phyloP scores from a whole-genome alignment of 2,113 vertebrate genomes.

The Neotragus pygmaeus region DNA sequence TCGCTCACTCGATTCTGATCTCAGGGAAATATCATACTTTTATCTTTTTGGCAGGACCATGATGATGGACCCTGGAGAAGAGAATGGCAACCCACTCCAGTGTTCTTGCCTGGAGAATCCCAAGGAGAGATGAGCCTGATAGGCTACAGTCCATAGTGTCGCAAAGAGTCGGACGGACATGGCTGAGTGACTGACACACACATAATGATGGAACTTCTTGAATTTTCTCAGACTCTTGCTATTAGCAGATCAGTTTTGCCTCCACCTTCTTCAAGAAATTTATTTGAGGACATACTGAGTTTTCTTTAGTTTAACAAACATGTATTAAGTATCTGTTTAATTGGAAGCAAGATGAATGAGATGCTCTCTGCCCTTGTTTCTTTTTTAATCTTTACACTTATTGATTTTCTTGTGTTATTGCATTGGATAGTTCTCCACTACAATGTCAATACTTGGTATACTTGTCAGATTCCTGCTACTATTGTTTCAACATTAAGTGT shows the following conservation, averaged over 20 bases:
- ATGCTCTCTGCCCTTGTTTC: background rate
- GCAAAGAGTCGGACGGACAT: background rate
- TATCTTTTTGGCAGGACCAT: background rate
- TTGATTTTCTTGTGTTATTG: conserved; percentile 2
- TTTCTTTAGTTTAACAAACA: background rate
- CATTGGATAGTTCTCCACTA: background rate
- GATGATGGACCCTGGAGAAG: background rate
- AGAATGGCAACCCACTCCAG: background rate
- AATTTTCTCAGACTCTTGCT: background rate
- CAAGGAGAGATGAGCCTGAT: background rate
- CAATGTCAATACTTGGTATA: background rate
- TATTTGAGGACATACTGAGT: background rate
- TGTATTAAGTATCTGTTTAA: background rate
- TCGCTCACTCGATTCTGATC: background rate
- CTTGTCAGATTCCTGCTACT: background rate
- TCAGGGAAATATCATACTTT: background rate
- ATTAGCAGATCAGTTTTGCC: background rate
- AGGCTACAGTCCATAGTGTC: background rate
- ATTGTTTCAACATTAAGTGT: background rate
- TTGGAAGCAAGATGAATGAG: background rate
- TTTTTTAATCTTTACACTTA: background rate
- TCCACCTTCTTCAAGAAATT: background rate
- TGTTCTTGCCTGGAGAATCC: background rate
- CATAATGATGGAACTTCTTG: background rate
- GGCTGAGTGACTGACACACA: background rate